Conservation (phyloP, 1,140 invertebrate genomes). For the Halesus radiatus region DNA sequence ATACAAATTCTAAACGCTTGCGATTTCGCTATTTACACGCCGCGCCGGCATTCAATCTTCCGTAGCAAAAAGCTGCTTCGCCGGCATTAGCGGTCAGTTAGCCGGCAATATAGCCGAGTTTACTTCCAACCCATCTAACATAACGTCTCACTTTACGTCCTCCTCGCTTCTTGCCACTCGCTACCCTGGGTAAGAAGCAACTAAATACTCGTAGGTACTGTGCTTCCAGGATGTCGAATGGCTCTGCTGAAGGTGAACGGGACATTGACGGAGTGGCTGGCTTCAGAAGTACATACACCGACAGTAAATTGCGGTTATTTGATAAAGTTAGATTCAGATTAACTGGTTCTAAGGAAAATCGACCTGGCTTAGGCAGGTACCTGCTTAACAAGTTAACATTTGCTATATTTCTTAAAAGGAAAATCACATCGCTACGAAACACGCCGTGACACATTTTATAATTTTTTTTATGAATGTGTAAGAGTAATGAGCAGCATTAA, state of each 20-base stretch:
- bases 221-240: slow-evolving; percentile 1
- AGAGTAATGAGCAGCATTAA: too few relatives aligned
- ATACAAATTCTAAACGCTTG: too few relatives aligned
- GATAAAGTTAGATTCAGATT: background rate
- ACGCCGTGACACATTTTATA: too few relatives aligned
- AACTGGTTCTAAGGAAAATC: too few relatives aligned
- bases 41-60: background rate
- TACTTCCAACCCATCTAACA: slow-evolving; percentile 36
- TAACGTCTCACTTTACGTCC: slow-evolving; percentile 39
- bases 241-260: slow-evolving; percentile 3
- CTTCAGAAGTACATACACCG: background rate
- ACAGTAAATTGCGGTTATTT: slow-evolving; percentile 17
- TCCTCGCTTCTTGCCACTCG: background rate
- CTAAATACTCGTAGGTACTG: background rate
- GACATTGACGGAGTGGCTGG: slow-evolving; percentile 45
- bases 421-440: too few relatives aligned
- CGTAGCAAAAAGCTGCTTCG: background rate
- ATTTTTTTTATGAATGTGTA: too few relatives aligned
- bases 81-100: background rate
- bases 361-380: too few relatives aligned
- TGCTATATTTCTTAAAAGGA: too few relatives aligned
- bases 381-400: too few relatives aligned
- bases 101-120: background rate
- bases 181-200: background rate
- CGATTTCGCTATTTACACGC: too few relatives aligned